A percentile compares a stretch with the other conserved stretches of the same genome.
These are phyloP conservation scores for Halisarca cf. caerulea DNA, from an alignment of 37 sponge, comb jelly and placozoan species.

Conservation along the genomic window DNA sequence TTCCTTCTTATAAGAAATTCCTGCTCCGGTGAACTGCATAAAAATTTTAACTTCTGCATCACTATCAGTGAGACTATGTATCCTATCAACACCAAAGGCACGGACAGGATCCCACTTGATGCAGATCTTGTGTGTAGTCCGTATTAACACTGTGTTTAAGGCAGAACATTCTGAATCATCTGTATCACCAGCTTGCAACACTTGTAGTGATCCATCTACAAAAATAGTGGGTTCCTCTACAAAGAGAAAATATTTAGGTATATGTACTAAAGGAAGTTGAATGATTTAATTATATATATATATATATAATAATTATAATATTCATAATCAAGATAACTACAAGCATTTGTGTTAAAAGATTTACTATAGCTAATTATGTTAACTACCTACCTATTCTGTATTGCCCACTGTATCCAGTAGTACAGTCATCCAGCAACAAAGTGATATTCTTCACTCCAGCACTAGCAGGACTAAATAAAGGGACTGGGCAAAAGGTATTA, in stretches of 20 bases:
- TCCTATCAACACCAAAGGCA: neutral
- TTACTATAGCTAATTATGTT: no score
- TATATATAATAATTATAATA: no score
- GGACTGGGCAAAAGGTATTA: neutral
- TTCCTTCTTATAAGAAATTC: neutral
- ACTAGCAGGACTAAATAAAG: neutral
- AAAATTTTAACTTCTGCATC: neutral
- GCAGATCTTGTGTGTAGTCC: neutral
- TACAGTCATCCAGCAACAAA: neutral
- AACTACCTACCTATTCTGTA: constrained; percentile 23
- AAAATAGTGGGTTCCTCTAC: no score
- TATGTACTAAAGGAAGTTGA: no score
- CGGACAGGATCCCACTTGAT: neutral
- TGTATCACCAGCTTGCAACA: no score
- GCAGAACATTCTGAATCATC: neutral
- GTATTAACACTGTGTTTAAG: neutral
- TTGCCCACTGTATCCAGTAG: neutral
- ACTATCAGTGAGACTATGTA: neutral
- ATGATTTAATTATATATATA: no score
- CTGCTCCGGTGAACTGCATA: neutral
- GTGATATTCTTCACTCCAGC: neutral
- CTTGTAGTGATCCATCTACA: no score
- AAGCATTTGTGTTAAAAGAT: no score
- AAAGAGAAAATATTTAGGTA: no score
- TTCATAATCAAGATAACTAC: no score